Evolutionary conservation across 35 echinoderm and acorn worm species (phyloP).

Genomic region (Patiria miniata): DNA sequence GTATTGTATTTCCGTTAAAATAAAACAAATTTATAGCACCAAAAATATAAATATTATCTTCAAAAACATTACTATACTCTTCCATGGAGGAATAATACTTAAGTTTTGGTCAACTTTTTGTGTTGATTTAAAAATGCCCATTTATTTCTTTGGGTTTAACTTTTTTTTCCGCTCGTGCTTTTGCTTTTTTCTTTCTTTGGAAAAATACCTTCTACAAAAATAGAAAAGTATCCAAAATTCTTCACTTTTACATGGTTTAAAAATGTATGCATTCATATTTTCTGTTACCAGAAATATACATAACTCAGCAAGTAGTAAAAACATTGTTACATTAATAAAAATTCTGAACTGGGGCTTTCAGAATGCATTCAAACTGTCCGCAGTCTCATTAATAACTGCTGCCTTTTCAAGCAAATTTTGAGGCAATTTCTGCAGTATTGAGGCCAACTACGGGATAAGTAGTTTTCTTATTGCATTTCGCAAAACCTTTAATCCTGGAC

Average conservation of each 20-base stretch:
- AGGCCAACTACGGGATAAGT: too few species aligned
- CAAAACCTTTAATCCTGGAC: too few species aligned
- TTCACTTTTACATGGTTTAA: not conserved
- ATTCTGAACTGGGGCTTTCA: too few species aligned
- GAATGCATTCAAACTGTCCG: too few species aligned
- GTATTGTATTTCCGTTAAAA: not conserved
- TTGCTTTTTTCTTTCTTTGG: not conserved
- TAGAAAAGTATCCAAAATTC: conserved; percentile 32
- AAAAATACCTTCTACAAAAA: conserved; percentile 23
- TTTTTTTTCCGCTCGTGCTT: not conserved
- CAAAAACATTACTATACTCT: not conserved
- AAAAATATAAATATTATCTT: not conserved
- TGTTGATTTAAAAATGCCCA: not conserved
- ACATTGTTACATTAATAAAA: too few species aligned
- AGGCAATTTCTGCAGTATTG: too few species aligned
- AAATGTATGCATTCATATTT: too few species aligned
- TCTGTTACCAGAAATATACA: too few species aligned
- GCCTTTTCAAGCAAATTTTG: too few species aligned
- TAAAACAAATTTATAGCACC: not conserved
- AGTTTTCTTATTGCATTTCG: too few species aligned
- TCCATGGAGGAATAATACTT: not conserved
- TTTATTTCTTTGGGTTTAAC: not conserved
- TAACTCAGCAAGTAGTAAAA: too few species aligned
- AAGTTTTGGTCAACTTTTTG: not conserved
- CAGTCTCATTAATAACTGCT: too few species aligned